Base-by-base conservation (phyloP, 2,888 invertebrate genomes). In the Leptinotarsa peninsularis region DNA sequence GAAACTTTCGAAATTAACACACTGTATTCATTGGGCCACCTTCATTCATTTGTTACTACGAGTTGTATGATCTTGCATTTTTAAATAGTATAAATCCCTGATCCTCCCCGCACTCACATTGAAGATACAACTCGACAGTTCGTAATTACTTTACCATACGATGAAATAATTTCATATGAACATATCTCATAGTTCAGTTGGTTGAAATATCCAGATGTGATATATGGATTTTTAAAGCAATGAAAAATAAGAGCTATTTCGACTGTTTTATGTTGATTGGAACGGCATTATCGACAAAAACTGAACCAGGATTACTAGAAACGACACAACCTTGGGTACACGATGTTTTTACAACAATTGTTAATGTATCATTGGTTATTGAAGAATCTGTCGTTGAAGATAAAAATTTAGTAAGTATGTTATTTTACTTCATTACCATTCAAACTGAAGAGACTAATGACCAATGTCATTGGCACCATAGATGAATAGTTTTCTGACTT, bases 221-320 rank as follows among this genome's bases (percentile, higher is more conserved):
- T n/a, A 52, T 52, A 17, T 27, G 2, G 1, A 27, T 4, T 13
- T 23, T 21, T 43, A 49, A 33, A 54, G 66, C 56, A 67, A 81
- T 82, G 82, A 80, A 71, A 71, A 78, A 80, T 66, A 79, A 79
- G 74, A 82, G 82, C 75, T 72, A 71, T 56, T 79, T 84, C 4
- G 83, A 85, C 76, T 85, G 84, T 74, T 83, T 85, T 68, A 79
- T 85, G 79, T 76, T 85, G 69, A 82, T 84, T 78, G 81, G 82
- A 49, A 81, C 83, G 23, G 82, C 82, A 18, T 69, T 84, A 13
- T 83, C 84, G 5, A 71, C 83, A 72, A 80, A 76, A 60, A 74
- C 78, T 67, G 77, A 74, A 52, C 71, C 78, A 73, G 77, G 78
- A 66, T 49, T 82, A 66, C 76, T 77, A 15, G 82, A 81, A 76